Evolutionary conservation across 2,888 invertebrate genomes (phyloP), one percentile per base, ranked within the genome.

Genomic region (Patella depressa): DNA sequence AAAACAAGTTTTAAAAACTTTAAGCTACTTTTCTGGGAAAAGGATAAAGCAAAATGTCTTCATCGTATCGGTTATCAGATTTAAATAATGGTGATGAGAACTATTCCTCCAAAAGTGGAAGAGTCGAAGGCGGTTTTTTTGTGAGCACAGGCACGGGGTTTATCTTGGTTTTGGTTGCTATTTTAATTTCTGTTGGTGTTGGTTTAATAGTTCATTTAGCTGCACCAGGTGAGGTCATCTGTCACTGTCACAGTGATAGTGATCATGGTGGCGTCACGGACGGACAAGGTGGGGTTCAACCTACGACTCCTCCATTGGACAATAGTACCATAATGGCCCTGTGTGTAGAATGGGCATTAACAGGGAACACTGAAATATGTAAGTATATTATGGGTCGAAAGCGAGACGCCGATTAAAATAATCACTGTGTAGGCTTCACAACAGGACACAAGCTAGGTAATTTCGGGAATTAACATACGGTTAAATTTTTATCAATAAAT

Each of bases 221-320:
- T 0, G 83, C 82, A 15, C 45, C 79, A 34, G 82, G 93, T 93
- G 78, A 80, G 12, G 74, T 87, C n/a, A 83, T 84, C 57, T 87
- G 87, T 74, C 78, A 82, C 15, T 85, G 85, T 71, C 78, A 76
- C n/a, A 82, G 79, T 69, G 77, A 78, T 65, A 69, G 45, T n/a
- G 55, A 57, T 53, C 71, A 57, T 57, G 80, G 73, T 53, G 65
- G 24, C 53, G 72, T 70, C 0, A 71, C 57, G 29, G 24, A 34
- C 17, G 77, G 78, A 11, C 65, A 65, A 24, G 79, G 77, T 29
- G 45, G 54, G 9, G 53, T 14, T 24, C 19, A 19, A n/a, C 53
- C 57, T 11, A 57, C 71, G 54, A 76, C 79, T 12, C 78, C 74
- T 3, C 29, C 75, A 1, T n/a, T 71, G 15, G 53, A 29, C 9